Conservation (phyloP, 2,113 vertebrate genomes). For the Crotalus helleri region DNA sequence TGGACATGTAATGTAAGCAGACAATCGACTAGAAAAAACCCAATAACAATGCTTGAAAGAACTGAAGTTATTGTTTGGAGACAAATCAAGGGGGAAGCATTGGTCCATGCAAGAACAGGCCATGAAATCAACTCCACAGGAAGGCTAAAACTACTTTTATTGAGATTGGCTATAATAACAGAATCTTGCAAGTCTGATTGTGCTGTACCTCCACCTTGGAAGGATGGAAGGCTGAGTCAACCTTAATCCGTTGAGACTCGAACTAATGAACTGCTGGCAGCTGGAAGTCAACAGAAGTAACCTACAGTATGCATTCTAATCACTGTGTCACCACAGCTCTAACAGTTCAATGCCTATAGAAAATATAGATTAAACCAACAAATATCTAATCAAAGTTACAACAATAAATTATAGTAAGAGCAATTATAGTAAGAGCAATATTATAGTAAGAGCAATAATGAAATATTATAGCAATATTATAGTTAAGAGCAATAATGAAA, state of each 20-base stretch:
- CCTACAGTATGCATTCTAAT: too few species aligned
- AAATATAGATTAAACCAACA: neutral
- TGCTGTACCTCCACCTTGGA: neutral
- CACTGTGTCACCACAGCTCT: too few species aligned
- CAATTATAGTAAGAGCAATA: neutral
- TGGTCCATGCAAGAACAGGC: neutral
- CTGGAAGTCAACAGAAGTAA: too few species aligned
- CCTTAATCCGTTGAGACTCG: too few species aligned
- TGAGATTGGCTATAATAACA: neutral
- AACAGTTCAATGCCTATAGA: neutral
- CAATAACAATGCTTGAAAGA: neutral
- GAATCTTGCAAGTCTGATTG: neutral
- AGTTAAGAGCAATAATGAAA: neutral
- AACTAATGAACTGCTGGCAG: too few species aligned
- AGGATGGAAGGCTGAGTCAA: too few species aligned
- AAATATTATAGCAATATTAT: neutral
- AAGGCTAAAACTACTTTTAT: neutral
- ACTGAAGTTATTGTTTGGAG: neutral
- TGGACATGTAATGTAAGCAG: neutral
- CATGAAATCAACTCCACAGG: neutral
- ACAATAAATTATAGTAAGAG: neutral
- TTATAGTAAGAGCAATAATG: neutral
- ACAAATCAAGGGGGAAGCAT: neutral
- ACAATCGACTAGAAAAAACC: neutral
- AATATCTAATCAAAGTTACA: neutral